Conservation (phyloP, 2,888 invertebrate genomes). For the Dastarcus helophoroides region DNA sequence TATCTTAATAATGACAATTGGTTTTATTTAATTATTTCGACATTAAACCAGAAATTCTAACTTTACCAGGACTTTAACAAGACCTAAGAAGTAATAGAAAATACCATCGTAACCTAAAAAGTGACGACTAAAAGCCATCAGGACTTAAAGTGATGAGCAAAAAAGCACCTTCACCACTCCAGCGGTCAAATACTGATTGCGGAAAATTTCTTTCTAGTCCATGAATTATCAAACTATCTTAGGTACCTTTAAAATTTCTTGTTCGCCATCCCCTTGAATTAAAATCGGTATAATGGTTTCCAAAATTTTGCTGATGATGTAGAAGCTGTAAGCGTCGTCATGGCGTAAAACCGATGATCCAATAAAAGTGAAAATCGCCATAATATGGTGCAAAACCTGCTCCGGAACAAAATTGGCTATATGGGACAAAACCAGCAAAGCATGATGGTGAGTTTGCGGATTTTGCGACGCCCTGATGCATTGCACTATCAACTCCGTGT, state of each 20-base stretch:
- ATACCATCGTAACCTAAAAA: no score
- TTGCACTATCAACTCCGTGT: constrained; percentile 72
- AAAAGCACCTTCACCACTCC: no score
- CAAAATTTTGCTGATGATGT: constrained; percentile 81
- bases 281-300: constrained; percentile 84
- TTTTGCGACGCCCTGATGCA: constrained; percentile 84
- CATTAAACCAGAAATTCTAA: no score
- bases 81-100: no score
- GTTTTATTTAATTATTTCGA: no score
- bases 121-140: no score
- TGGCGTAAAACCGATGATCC: constrained; percentile 85
- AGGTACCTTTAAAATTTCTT: constrained; percentile 34
- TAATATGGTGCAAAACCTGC: constrained; percentile 82
- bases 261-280: constrained; percentile 17
- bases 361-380: constrained; percentile 97
- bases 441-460: constrained; percentile 92
- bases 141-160: no score
- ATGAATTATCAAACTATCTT: no score
- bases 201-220: no score
- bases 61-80: no score
- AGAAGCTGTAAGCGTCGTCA: constrained; percentile 91
- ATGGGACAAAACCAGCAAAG: constrained; percentile 69
- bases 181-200: no score
- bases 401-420: constrained; percentile 69
- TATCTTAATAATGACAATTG: no score